Evolutionary conservation across 2,888 invertebrate genomes (phyloP), one percentile per base, ranked within the genome.

Genomic region (Thyatira batis): DNA sequence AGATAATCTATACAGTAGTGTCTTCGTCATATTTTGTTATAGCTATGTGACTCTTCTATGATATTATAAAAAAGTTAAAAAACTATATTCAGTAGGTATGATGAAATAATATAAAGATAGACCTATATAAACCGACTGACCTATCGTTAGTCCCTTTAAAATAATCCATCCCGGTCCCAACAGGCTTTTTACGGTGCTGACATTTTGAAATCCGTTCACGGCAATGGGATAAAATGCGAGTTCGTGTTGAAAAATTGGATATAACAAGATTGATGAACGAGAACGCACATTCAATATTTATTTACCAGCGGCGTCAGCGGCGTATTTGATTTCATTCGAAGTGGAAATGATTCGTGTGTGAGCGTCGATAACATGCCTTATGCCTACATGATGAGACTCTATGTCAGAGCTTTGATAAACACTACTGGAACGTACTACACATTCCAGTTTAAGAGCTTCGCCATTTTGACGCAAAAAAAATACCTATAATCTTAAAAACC

Each of bases 221-320:
- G 63, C 58, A 62, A 65, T 61, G 56, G 61, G 62, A 68, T 75
- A 64, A 76, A 76, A 76, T 68, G 69, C 64, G 66, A 68, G 64
- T 58, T 66, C 69, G 52, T 64, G 63, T 60, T 69, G 73, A 77
- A 80, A 80, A 79, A 77, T 73, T 77, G 69, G 61, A 78, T 73
- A 67, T 71, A 77, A 78, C 73, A 73, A 77, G 71, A 82, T 80
- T 81, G 73, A 80, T 80, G 70, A 70, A 72, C 57, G 69, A 67
- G 61, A 71, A 61, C 64, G 61, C 51, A 67, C 65, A 69, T 73
- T 72, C 67, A 74, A 77, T 78, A 77, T 80, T 78, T 74, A 78
- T 77, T 76, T 72, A 69, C 57, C 60, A 53, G 60, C 49, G 58
- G 54, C 53, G 61, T 44, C 58, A 46, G 54, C 56, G 60, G 53